Evolutionary conservation across 2,113 vertebrate genomes (phyloP).

Genomic region (Galemys pyrenaicus): DNA sequence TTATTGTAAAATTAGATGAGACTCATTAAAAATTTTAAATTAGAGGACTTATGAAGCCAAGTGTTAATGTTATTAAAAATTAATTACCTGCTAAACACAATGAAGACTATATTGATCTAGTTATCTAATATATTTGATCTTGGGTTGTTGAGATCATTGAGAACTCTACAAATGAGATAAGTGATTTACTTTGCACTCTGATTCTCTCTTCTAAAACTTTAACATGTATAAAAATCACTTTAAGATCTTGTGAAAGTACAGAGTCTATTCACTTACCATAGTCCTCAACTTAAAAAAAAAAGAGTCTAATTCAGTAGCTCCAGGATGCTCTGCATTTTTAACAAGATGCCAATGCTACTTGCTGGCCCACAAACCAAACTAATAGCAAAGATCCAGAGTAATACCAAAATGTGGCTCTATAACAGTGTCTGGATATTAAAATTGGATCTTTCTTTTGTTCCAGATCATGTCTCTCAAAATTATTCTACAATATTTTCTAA

Average conservation of each 20-base stretch:
- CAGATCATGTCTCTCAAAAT: slow-evolving; percentile 42
- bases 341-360: slow-evolving; percentile 15
- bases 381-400: slow-evolving; percentile 39
- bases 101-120: neutral
- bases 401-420: slow-evolving; percentile 27
- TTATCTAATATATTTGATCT: slow-evolving; percentile 24
- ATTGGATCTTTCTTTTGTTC: slow-evolving; percentile 33
- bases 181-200: slow-evolving; percentile 33
- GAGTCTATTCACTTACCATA: neutral
- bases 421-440: neutral
- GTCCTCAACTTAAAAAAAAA: no score
- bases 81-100: slow-evolving; percentile 46
- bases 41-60: slow-evolving; percentile 42
- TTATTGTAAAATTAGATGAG: slow-evolving; percentile 51
- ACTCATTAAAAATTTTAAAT: slow-evolving; percentile 49
- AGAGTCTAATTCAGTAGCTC: slow-evolving; percentile 6
- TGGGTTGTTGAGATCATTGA: neutral
- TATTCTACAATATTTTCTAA: slow-evolving; percentile 50
- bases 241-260: slow-evolving; percentile 25
- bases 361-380: neutral
- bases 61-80: slow-evolving; percentile 23
- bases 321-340: slow-evolving; percentile 44
- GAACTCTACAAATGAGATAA: slow-evolving; percentile 23
- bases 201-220: slow-evolving; percentile 36
- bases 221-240: slow-evolving; percentile 21